Base-by-base conservation (phyloP, 2,797 vertebrate species). In the Bucorvus abyssinicus region DNA sequence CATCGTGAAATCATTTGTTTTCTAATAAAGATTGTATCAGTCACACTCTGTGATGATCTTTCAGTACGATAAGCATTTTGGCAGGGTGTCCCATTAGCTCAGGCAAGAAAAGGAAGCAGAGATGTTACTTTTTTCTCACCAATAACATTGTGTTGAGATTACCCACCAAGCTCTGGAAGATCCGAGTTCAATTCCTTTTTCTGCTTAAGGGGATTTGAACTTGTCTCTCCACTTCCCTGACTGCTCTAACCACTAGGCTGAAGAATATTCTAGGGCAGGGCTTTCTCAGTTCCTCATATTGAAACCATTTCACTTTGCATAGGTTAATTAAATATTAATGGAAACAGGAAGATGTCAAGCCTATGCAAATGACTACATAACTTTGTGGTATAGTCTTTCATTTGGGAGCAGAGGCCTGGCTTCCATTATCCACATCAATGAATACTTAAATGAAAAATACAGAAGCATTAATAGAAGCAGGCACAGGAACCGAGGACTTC, bases 381-480 rank as follows among this genome's bases (percentile, higher is more conserved):
- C 89, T 94, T 93, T 5, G 1, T 85, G 49, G 88, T 82, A 53
- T 90, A 96, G 95, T 74, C 93, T 96, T 96, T 95, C 94, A 96
- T 95, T 96, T 96, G 71, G 84, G 69, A 95, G 86, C 89, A 95
- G 93, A 87, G 65, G 65, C 84, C 92, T 94, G 89, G 81, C 84
- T 96, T 94, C 93, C 86, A 96, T 91, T 95, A 92, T 94, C 89
- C 95, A 96, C 93, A 92, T 95, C 93, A 97, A 97, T 96, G 92
- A 95, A 97, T 96, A 95, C 86, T 87, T 90, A 93, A 96, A 93
- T 92, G 75, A 95, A 93, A 89, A 95, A 90, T 67, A 94, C 78
- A 95, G 84, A 93, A 95, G 83, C 84, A 83, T 90, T 87, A 89
- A 81, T 42, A 84, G 90, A 87, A 93, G 38, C 67, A 93, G 60